phyloP scores from a whole-genome alignment of 2,113 vertebrate species.

The Motacilla alba region DNA sequence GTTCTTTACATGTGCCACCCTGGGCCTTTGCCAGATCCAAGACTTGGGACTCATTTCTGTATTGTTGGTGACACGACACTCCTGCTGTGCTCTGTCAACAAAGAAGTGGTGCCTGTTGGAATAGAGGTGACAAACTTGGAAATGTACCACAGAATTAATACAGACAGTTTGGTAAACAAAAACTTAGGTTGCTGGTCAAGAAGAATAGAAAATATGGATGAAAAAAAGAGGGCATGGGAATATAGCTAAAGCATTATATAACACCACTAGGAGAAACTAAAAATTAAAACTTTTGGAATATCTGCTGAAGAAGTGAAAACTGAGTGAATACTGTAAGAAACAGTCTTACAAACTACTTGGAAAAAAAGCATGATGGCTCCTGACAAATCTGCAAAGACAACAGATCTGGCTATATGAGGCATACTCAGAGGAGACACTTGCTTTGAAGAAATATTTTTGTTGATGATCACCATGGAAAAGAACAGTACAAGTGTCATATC shows the following conservation, averaged over 20 bases:
- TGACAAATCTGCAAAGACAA: neutral
- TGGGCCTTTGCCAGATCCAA: neutral
- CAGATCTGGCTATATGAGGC: neutral
- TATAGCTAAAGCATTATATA: neutral
- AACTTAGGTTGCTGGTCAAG: neutral
- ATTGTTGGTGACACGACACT: neutral
- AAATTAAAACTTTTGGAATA: neutral
- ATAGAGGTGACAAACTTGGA: neutral
- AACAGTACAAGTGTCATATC: neutral
- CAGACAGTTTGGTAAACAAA: neutral
- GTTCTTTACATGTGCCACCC: neutral
- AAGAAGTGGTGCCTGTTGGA: neutral
- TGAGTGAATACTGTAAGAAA: neutral
- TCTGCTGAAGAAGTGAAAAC: neutral
- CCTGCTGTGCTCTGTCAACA: slow-evolving; percentile 8
- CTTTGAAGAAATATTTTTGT: neutral
- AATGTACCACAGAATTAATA: neutral
- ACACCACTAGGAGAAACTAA: neutral
- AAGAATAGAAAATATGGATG: neutral
- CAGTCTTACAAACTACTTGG: neutral
- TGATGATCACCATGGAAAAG: neutral
- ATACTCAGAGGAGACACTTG: neutral
- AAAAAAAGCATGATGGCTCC: neutral
- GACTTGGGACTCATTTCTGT: neutral
- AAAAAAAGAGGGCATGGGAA: neutral